These are phyloP conservation scores for Chaetodon trifasciatus DNA, from an alignment of 2,797 vertebrate genomes.

Conservation along the genomic window DNA sequence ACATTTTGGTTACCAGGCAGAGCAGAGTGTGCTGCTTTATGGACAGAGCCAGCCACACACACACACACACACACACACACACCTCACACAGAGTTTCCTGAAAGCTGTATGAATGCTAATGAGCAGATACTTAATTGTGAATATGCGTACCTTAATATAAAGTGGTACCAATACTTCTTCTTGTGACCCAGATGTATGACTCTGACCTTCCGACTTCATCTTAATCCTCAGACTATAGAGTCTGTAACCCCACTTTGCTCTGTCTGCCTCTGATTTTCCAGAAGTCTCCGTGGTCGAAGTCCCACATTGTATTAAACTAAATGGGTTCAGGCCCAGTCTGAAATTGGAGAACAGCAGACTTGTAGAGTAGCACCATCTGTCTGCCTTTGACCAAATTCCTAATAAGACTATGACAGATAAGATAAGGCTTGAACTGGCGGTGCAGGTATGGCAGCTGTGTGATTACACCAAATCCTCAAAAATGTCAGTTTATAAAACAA, in stretches of 20 bases:
- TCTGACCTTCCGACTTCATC: not conserved
- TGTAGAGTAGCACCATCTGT: not conserved
- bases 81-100: no score
- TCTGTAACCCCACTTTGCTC: not conserved
- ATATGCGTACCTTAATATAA: no score
- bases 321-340: constrained; percentile 8
- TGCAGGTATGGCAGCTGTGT: constrained; percentile 15
- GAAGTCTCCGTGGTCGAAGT: not conserved
- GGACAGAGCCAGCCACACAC: no score
- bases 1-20: no score
- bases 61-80: no score
- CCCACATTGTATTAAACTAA: not conserved
- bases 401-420: constrained; percentile 15
- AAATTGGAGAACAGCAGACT: not conserved
- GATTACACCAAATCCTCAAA: constrained; percentile 33
- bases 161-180: not conserved
- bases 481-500: constrained; percentile 19
- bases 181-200: not conserved
- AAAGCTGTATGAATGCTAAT: no score
- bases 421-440: not conserved
- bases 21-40: no score
- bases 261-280: not conserved
- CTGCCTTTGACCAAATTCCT: constrained; percentile 16
- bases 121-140: no score
- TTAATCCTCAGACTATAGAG: not conserved